These are phyloP conservation scores for Acrobasis consociella DNA, from an alignment of 2,888 invertebrate genomes.

Conservation along the genomic window DNA sequence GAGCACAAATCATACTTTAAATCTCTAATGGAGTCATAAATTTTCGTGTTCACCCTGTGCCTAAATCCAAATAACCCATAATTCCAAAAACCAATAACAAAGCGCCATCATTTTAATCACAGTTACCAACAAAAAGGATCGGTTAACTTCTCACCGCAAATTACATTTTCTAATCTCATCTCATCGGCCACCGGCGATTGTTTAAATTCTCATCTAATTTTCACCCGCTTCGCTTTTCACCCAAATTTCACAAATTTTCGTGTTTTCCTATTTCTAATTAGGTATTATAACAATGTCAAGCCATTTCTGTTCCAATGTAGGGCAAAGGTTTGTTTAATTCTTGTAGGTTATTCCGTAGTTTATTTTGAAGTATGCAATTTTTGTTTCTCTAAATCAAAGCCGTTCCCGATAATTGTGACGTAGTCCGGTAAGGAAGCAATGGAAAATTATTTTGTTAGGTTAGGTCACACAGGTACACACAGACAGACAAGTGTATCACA, in stretches of 20 bases:
- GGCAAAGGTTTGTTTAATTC: too few species aligned
- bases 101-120: constrained; percentile 28
- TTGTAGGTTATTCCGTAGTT: too few species aligned
- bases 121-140: constrained; percentile 41
- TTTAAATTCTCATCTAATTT: constrained; percentile 61
- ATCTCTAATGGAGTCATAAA: not conserved
- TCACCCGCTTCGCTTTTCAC: constrained; percentile 43
- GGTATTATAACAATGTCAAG: too few species aligned
- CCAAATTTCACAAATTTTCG: not conserved
- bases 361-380: too few species aligned
- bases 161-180: constrained; percentile 59
- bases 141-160: constrained; percentile 43
- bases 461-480: too few species aligned
- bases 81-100: constrained; percentile 42
- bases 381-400: too few species aligned
- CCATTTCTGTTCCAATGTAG: too few species aligned
- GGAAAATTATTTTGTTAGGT: too few species aligned
- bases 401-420: too few species aligned
- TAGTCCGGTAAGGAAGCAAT: too few species aligned
- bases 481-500: too few species aligned
- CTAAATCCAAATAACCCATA: constrained; percentile 23
- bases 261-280: too few species aligned
- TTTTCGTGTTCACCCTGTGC: not conserved
- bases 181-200: constrained; percentile 48
- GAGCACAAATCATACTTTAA: not conserved